Conservation (phyloP, 2,113 vertebrate genomes). For the Mirza zaza region DNA sequence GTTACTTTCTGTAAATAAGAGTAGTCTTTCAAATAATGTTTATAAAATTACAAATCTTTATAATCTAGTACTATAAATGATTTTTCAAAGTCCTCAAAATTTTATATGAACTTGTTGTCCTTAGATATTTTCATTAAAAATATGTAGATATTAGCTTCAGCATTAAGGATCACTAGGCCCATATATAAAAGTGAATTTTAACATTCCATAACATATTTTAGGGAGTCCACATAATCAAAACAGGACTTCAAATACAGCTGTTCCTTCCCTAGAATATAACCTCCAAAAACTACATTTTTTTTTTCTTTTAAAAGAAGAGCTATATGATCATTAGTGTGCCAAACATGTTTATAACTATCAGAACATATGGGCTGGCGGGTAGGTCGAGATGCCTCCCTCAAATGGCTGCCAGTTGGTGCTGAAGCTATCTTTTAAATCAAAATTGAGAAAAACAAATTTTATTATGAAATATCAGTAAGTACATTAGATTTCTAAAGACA, state of each 20-base stretch:
- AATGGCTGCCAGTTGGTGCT: neutral
- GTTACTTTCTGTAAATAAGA: conserved; percentile 88
- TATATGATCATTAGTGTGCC: neutral
- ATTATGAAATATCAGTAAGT: conserved; percentile 6
- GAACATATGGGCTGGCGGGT: neutral
- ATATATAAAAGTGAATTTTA: neutral
- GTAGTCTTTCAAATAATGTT: conserved; percentile 83
- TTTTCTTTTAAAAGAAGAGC: neutral
- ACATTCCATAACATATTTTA: neutral
- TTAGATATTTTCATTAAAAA: conserved; percentile 23
- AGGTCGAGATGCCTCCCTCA: neutral
- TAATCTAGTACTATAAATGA: neutral
- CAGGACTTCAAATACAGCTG: neutral
- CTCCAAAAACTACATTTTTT: neutral
- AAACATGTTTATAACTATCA: neutral
- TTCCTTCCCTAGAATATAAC: neutral
- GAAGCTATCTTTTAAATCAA: neutral
- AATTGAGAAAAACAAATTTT: conserved; percentile 2
- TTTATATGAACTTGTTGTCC: neutral
- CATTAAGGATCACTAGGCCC: conserved; percentile 6
- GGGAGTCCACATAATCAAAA: neutral
- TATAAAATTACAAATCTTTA: neutral
- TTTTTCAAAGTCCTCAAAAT: conserved; percentile 38
- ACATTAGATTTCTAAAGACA: neutral
- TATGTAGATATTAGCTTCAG: neutral